These are phyloP conservation scores for Panopea generosa DNA, from an alignment of 2,888 invertebrate species.

Conservation along the genomic window DNA sequence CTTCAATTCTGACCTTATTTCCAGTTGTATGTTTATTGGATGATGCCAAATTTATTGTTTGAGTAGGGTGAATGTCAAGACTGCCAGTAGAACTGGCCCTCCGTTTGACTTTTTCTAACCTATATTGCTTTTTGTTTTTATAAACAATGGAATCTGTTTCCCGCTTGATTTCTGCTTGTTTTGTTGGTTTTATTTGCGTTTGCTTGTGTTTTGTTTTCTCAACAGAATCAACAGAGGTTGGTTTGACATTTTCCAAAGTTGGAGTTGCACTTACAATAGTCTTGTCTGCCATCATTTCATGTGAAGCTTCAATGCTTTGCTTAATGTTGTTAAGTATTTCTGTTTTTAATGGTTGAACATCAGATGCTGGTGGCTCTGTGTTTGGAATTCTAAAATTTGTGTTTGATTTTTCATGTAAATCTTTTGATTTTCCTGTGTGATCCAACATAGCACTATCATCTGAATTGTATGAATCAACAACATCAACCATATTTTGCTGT, in stretches of 20 bases:
- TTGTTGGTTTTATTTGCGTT: neutral
- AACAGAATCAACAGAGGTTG: neutral
- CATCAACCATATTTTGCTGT: too few relatives aligned
- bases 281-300: neutral
- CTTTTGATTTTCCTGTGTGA: neutral
- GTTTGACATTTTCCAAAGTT: slow-evolving; percentile 2
- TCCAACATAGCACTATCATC: too few relatives aligned
- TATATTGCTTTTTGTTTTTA: too few relatives aligned
- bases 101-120: too few relatives aligned
- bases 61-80: neutral
- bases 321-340: slow-evolving; percentile 4
- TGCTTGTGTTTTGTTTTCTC: neutral
- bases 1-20: neutral
- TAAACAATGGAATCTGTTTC: too few relatives aligned
- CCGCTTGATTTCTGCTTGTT: too few relatives aligned
- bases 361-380: slow-evolving; percentile 28
- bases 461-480: too few relatives aligned
- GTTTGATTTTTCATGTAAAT: slow-evolving; percentile 5
- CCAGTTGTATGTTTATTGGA: neutral
- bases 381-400: slow-evolving; percentile 16
- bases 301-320: neutral
- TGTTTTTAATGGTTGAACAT: slow-evolving; percentile 36
- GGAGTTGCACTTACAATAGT: slow-evolving; percentile 16
- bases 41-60: slow-evolving; percentile 3
- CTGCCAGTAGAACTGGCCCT: neutral